phyloP scores from a whole-genome alignment of 2,888 invertebrate genomes.

The Lucinisca nassula region DNA sequence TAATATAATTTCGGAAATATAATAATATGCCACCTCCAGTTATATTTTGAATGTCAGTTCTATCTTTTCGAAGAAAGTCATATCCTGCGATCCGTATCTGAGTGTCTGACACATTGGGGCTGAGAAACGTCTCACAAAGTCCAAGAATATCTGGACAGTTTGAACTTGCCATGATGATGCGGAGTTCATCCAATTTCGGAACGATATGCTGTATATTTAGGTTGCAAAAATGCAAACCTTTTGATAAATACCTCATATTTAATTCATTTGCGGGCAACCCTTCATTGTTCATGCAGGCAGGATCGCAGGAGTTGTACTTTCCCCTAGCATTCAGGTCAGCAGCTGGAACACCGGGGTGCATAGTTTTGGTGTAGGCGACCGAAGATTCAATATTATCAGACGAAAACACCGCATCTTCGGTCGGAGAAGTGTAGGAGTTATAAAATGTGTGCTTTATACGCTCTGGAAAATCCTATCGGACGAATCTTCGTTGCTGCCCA shows the following conservation, averaged over 20 bases:
- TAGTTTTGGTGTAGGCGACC: neutral
- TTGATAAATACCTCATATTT: neutral
- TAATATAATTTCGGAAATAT: neutral
- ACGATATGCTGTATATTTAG: neutral
- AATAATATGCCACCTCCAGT: constrained; percentile 12
- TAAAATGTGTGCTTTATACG: neutral
- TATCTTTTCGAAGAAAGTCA: neutral
- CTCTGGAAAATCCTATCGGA: neutral
- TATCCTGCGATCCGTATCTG: neutral
- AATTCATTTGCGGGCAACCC: too few species aligned
- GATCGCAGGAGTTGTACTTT: neutral
- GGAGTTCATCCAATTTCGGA: neutral
- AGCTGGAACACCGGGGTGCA: neutral
- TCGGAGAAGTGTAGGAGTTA: neutral
- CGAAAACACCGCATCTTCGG: neutral
- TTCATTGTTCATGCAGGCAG: neutral
- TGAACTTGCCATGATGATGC: neutral
- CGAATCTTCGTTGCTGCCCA: neutral
- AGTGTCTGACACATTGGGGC: neutral
- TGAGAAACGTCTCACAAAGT: neutral
- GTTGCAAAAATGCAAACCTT: neutral
- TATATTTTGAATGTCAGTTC: neutral
- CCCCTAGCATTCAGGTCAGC: neutral
- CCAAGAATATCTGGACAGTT: neutral
- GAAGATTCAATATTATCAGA: too few species aligned